These are phyloP conservation scores for Melanchra persicariae DNA, from an alignment of 2,888 invertebrate genomes.

Conservation along the genomic window DNA sequence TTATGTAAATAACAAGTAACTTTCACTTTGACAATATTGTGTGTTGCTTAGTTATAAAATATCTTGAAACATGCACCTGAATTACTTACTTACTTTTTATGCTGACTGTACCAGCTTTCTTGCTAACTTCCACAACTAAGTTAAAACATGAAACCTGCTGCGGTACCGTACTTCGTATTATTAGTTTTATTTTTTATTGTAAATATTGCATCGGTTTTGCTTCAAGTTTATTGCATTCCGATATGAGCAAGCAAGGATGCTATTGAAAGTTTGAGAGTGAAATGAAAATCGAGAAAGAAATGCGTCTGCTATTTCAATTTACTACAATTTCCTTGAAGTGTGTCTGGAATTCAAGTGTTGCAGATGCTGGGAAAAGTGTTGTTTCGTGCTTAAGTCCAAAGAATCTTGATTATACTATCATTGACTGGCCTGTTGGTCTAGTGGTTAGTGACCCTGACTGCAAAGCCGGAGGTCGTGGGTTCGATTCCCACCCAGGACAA, in stretches of 20 bases:
- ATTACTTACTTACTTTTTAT: not conserved
- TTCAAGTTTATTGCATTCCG: slow-evolving; percentile 39
- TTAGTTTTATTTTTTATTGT: slow-evolving; percentile 15
- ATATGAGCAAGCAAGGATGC: slow-evolving; percentile 8
- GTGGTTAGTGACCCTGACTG: too few relatives aligned
- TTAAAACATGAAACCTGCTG: too few relatives aligned
- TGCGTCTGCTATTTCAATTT: slow-evolving; percentile 1
- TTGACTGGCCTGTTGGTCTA: too few relatives aligned
- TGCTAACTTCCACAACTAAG: too few relatives aligned
- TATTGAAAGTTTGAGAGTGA: slow-evolving; percentile 20
- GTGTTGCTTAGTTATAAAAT: not conserved
- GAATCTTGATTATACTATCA: not conserved
- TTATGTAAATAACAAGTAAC: not conserved
- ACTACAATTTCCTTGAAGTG: not conserved
- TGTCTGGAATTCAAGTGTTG: not conserved
- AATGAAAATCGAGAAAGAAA: slow-evolving; percentile 3
- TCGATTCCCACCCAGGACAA: too few relatives aligned
- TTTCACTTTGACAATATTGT: too few relatives aligned
- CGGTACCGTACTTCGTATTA: slow-evolving; percentile 17
- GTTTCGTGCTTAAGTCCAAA: not conserved
- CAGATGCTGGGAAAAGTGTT: not conserved
- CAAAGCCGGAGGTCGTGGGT: too few relatives aligned
- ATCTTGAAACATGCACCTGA: not conserved
- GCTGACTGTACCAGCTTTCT: slow-evolving; percentile 9
- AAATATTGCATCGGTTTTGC: slow-evolving; percentile 29